phyloP scores from a whole-genome alignment of 2,888 invertebrate species.

The Watsonalla binaria region DNA sequence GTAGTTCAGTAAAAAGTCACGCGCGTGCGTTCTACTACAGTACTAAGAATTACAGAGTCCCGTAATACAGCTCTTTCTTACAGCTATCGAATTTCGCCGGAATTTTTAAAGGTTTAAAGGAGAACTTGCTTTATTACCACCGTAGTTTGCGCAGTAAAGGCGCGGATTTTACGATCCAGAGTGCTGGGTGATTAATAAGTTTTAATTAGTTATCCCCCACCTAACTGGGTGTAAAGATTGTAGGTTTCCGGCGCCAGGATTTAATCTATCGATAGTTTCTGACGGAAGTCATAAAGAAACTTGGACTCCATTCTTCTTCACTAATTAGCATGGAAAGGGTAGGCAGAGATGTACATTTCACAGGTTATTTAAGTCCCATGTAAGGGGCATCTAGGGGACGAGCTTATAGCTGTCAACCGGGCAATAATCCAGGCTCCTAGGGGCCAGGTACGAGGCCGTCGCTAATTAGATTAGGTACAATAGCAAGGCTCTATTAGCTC shows the following conservation, averaged over 20 bases:
- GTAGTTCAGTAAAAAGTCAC: conserved; percentile 56
- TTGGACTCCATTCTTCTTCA: no score
- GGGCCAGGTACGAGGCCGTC: no score
- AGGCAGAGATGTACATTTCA: no score
- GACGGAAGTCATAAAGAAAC: no score
- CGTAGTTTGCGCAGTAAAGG: conserved; percentile 31
- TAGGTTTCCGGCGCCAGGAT: conserved; percentile 17
- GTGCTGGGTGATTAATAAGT: conserved; percentile 64
- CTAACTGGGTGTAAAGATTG: conserved; percentile 18
- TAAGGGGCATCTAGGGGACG: no score
- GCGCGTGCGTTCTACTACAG: conserved; percentile 26
- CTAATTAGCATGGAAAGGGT: no score
- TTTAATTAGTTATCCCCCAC: conserved; percentile 56
- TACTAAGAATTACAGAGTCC: conserved; percentile 13
- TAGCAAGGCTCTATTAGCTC: no score
- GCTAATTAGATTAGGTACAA: no score
- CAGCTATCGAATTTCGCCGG: conserved; percentile 42
- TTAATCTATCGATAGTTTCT: no score
- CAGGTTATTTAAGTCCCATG: no score
- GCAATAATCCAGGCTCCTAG: no score
- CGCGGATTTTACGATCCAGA: conserved; percentile 52
- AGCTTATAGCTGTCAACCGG: no score
- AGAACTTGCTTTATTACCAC: conserved; percentile 58
- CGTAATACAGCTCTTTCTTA: conserved; percentile 39
- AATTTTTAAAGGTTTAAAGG: conserved; percentile 50